Evolutionary conservation across 2,797 vertebrate species (phyloP).

Genomic region (Tiaroga cobitis): DNA sequence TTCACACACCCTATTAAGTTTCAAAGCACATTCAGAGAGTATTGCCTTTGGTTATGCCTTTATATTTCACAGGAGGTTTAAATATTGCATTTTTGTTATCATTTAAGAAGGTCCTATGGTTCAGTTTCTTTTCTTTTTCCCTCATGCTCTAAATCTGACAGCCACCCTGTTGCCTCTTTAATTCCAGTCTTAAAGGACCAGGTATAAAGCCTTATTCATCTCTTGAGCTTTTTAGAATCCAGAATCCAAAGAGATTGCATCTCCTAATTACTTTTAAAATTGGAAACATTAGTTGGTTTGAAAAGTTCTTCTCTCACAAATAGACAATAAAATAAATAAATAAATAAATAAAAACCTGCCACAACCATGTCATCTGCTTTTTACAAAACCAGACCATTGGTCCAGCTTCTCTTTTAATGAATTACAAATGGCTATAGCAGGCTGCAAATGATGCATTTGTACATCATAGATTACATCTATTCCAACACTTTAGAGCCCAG

Average conservation of each 20-base stretch:
- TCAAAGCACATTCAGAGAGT: not conserved
- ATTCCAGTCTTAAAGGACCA: not conserved
- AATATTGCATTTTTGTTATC: not conserved
- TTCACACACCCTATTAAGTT: not conserved
- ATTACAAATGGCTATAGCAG: not conserved
- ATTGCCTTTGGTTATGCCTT: not conserved
- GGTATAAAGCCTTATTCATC: not conserved
- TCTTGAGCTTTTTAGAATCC: not conserved
- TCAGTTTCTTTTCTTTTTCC: not conserved
- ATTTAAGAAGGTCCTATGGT: not conserved
- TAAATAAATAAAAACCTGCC: too few relatives aligned
- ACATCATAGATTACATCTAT: not conserved
- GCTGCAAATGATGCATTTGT: not conserved
- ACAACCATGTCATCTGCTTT: not conserved
- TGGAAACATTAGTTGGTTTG: not conserved
- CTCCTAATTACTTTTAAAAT: not conserved
- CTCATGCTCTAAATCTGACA: slow-evolving; percentile 6
- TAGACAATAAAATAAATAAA: not conserved
- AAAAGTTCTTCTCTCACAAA: not conserved
- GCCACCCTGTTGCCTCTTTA: not conserved
- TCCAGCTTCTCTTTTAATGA: not conserved
- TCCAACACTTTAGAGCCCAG: not conserved
- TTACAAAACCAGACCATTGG: not conserved
- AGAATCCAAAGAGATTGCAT: not conserved
- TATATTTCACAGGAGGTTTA: not conserved